phyloP scores from a whole-genome alignment of 2,797 vertebrate species.

The Chelmon rostratus region DNA sequence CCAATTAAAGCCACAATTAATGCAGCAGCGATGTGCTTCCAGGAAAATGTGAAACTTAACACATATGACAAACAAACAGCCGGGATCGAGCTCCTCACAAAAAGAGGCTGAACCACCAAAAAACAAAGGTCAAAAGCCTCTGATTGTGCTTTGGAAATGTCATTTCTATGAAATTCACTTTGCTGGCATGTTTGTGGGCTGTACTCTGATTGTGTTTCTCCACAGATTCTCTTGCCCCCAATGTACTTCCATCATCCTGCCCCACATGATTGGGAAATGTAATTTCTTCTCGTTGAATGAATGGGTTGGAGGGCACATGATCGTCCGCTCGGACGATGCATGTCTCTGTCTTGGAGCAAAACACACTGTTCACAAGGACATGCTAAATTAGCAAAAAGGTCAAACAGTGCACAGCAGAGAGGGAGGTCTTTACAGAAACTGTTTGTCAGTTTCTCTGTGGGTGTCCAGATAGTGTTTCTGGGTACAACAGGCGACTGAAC shows the following conservation, averaged over 20 bases:
- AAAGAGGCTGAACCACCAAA: slow-evolving; percentile 1
- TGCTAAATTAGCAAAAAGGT: slow-evolving; percentile 74
- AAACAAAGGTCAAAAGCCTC: slow-evolving; percentile 48
- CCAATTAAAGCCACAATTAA: slow-evolving; percentile 81
- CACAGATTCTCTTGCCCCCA: slow-evolving; percentile 43
- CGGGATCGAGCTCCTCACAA: background rate
- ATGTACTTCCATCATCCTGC: slow-evolving; percentile 56
- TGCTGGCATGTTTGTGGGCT: slow-evolving; percentile 43
- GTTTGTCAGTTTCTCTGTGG: slow-evolving; percentile 53
- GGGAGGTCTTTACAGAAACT: slow-evolving; percentile 36
- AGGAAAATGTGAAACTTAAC: slow-evolving; percentile 53
- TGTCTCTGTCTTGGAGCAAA: slow-evolving; percentile 59
- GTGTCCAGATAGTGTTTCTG: slow-evolving; percentile 45
- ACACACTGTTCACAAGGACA: slow-evolving; percentile 58
- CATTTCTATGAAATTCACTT: slow-evolving; percentile 48
- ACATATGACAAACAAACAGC: slow-evolving; percentile 55
- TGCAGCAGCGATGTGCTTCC: slow-evolving; percentile 64
- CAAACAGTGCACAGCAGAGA: slow-evolving; percentile 48
- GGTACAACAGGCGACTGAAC: slow-evolving; percentile 32
- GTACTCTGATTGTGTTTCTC: slow-evolving; percentile 40
- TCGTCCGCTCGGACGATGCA: slow-evolving; percentile 46
- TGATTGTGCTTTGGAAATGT: slow-evolving; percentile 44
- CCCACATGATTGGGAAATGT: slow-evolving; percentile 71
- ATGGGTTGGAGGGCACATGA: slow-evolving; percentile 57
- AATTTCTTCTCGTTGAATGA: slow-evolving; percentile 70